Evolutionary conservation across 1,140 invertebrate species (phyloP), one percentile per base, ranked within the genome.

Genomic region (Drosophila kikkawai): DNA sequence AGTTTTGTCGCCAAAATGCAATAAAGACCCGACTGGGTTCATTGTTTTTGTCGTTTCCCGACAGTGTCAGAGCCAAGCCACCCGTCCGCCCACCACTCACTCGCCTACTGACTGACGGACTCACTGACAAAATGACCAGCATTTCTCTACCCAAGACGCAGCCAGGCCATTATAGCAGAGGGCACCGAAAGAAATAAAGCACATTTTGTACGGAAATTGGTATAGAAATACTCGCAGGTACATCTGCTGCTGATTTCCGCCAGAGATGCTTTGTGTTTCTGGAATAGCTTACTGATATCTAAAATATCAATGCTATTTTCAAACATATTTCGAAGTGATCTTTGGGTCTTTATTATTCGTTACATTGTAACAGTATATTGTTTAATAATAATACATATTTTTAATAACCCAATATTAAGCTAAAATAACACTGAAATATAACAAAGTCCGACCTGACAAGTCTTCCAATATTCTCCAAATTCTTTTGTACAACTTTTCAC

Each of bases 1-100:
- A 84, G 84, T 75, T 78, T 65, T 84, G 85, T 88, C 85, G 85
- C 81, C 80, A 84, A 84, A 83, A 88, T 79, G 84, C 82, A 88
- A 90, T 84, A 90, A 90, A 88, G 66, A 87, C 65, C 71, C 66
- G 82, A 50, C 79, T 55, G 56, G 45, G 61, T 57, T 69, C 69
- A 75, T 78, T 78, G 75, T 69, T 76, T 75, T 77, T 76, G 73
- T 76, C 75, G 36, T 53, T 75, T 57, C 41, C 53, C 53, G 63
- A 77, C 74, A 77, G 45, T 77, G 56, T 78, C 64, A 60, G 74
- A 59, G 47, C 47, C 37, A 50, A 60, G 12, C n/a, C 48, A 29
- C 63, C 64, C 39, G 19, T 17, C 32, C 68, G 34, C 29, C 69
- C 67, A 60, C 55, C 67, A 17, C 48, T 45, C n/a, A 68, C 67